phyloP scores from a whole-genome alignment of 2,113 vertebrate genomes.

The Coptodon bakossiorum region DNA sequence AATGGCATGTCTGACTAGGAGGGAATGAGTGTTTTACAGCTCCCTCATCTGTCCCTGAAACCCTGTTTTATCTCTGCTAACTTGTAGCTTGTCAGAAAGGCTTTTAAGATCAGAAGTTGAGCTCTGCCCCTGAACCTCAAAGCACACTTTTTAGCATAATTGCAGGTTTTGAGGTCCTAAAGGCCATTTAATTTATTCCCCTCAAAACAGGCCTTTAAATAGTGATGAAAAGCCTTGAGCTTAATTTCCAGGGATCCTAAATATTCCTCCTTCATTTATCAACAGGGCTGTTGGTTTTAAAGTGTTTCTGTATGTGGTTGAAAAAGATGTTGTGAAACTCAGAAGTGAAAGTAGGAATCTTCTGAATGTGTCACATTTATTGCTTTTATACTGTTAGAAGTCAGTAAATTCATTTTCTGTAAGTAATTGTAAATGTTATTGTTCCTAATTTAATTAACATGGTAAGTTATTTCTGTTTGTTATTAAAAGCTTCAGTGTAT shows the following conservation, averaged over 20 bases:
- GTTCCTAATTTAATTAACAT: neutral
- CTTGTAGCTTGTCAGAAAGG: neutral
- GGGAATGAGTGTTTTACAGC: neutral
- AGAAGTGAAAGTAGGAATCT: neutral
- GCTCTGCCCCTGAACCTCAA: neutral
- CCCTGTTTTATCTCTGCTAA: neutral
- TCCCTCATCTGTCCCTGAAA: neutral
- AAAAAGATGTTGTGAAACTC: neutral
- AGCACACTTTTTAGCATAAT: neutral
- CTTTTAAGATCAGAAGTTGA: neutral
- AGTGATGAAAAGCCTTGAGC: neutral
- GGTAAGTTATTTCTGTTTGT: neutral
- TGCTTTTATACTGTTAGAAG: neutral
- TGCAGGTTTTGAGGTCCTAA: neutral
- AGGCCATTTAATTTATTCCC: neutral
- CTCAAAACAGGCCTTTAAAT: neutral
- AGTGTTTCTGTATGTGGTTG: neutral
- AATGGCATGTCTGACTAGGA: slow-evolving; percentile 19
- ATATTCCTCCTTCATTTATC: neutral
- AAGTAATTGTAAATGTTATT: neutral
- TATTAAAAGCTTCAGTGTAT: neutral
- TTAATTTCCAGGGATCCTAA: neutral
- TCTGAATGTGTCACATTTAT: neutral
- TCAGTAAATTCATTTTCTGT: neutral
- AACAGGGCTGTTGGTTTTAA: neutral